These are phyloP conservation scores for Drosophila arawakana DNA, from an alignment of 1,140 invertebrate species.

Conservation along the genomic window DNA sequence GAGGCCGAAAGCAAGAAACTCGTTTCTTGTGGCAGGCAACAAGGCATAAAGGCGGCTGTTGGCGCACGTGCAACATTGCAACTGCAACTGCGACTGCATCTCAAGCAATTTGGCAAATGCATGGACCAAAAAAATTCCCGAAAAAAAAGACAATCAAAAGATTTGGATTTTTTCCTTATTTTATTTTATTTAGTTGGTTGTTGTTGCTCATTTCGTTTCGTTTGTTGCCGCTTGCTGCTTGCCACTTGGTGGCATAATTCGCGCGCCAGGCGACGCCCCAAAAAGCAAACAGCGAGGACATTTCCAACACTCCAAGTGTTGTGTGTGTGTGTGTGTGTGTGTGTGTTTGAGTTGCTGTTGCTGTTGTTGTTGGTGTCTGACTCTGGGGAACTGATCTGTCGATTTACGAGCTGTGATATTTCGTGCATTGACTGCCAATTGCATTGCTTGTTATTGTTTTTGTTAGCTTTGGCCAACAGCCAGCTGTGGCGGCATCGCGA, in stretches of 20 bases:
- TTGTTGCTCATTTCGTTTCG: conserved; percentile 50
- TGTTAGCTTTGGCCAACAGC: conserved; percentile 25
- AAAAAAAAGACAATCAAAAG: conserved; percentile 27
- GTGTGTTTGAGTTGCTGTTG: not conserved
- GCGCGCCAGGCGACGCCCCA: conserved; percentile 74
- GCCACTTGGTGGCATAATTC: conserved; percentile 77
- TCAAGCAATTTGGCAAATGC: conserved; percentile 70
- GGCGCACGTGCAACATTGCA: conserved; percentile 65
- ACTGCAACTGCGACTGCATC: conserved; percentile 54
- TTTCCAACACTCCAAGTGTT: conserved; percentile 12
- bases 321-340: conserved; percentile 28
- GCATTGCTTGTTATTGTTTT: conserved; percentile 31
- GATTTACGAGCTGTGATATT: conserved; percentile 81
- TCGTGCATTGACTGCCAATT: conserved; percentile 61
- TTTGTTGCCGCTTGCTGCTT: conserved; percentile 35
- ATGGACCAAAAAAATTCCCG: conserved; percentile 3
- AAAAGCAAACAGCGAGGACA: conserved; percentile 31
- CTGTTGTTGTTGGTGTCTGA: conserved; percentile 11
- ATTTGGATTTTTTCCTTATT: conserved; percentile 3
- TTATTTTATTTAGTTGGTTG: not conserved
- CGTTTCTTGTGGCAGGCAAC: conserved; percentile 50
- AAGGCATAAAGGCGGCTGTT: conserved; percentile 3
- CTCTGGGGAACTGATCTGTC: conserved; percentile 48
- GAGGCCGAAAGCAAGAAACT: conserved; percentile 51
- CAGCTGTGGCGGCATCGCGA: conserved; percentile 52